phyloP scores from a whole-genome alignment of 2,888 invertebrate genomes.

The Itoplectis maculator region DNA sequence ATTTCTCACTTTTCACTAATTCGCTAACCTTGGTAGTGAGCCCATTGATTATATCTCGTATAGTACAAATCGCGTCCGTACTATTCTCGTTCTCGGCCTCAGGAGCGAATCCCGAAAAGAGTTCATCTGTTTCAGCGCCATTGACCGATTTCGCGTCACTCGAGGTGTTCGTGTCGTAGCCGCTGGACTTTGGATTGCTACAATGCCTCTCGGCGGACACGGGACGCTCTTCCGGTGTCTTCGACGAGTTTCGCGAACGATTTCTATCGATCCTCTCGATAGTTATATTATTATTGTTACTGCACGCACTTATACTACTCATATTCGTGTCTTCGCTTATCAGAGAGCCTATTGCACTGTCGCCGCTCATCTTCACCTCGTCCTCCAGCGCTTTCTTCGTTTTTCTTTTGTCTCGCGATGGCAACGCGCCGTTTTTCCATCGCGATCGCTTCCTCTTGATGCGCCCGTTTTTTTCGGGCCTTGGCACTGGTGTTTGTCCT shows the following conservation, averaged over 20 bases:
- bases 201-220: constrained; percentile 52
- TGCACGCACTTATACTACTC: constrained; percentile 71
- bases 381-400: constrained; percentile 48
- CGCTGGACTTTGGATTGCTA: constrained; percentile 72
- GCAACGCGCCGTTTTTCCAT: constrained; percentile 77
- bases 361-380: constrained; percentile 54
- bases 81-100: constrained; percentile 60
- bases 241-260: constrained; percentile 72
- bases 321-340: constrained; percentile 71
- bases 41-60: constrained; percentile 67
- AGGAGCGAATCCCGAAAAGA: constrained; percentile 73
- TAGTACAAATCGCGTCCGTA: constrained; percentile 68
- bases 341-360: constrained; percentile 67
- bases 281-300: constrained; percentile 72
- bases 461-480: constrained; percentile 54
- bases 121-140: constrained; percentile 51
- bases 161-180: constrained; percentile 72
- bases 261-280: constrained; percentile 58
- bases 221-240: constrained; percentile 71
- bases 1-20: constrained; percentile 21
- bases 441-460: constrained; percentile 73
- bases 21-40: constrained; percentile 50
- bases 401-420: constrained; percentile 64
- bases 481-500: constrained; percentile 60
- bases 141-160: constrained; percentile 65